Base-by-base conservation (phyloP, 2,113 vertebrate species). In the Azemiops feae region DNA sequence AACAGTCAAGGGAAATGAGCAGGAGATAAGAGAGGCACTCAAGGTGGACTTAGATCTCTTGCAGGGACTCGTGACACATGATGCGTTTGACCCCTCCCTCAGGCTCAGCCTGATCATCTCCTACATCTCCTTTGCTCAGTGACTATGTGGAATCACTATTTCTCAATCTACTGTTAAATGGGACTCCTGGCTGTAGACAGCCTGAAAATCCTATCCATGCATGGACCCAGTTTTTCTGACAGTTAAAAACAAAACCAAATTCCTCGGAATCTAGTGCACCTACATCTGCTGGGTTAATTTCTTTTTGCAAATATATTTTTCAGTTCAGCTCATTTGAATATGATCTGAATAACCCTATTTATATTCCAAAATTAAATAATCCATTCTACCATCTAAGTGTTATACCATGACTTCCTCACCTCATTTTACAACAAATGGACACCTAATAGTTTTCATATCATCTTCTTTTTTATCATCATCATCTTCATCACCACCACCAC, bases 401-500 rank as follows among this genome's bases (percentile, higher is more conserved):
- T 57, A 14, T 54, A 85, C 52, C 11, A 47, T 50, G 85, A 64
- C 55, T 39, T 92, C 34, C 55, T 6, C 45, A 34, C 11, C 30
- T 34, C 30, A 92, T 60, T 87, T 45, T 27, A 85, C 69, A 27
- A 23, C 50, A 55, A 39, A 7, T 85, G 47, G 22, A 60, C 30
- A 57, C 45, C 27, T 27, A 85, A 88, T 74, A 57, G 22, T 93
- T 88, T 93, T 64, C 25, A 64, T 85, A 60, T 92, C 85, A n/a
- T 81, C 34, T 8, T 81, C 34, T 20, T 2, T 14, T 69, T n/a
- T n/a, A 34, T 74, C n/a, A 34, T 74, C n/a, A 18, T 34, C 57
- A 58, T 14, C 64, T 39, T 3, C 69, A 81, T 1, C 34, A 81
- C 1, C 18, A n/a, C 0, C 30, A 39, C 16, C 34, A 14, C 39